Evolutionary conservation across 2,113 vertebrate genomes (phyloP).

Genomic region (Holacanthus passer): DNA sequence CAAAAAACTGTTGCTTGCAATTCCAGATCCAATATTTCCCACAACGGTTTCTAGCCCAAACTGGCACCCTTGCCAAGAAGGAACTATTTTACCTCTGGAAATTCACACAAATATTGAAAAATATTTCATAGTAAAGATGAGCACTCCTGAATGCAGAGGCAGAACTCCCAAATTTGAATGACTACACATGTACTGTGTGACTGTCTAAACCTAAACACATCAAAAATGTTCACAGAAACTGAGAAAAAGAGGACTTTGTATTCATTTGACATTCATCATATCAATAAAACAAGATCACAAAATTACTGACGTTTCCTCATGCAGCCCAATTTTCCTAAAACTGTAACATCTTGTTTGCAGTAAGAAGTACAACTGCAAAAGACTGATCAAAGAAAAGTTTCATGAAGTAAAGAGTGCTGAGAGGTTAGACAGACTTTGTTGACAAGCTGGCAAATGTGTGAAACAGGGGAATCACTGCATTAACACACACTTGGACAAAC

Average conservation of each 20-base stretch:
- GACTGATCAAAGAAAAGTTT: slow-evolving; percentile 45
- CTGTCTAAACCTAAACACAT: not conserved
- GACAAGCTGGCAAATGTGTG: slow-evolving; percentile 66
- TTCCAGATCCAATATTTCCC: not conserved
- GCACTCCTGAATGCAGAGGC: not conserved
- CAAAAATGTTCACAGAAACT: no score
- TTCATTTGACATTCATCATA: not conserved
- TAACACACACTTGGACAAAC: slow-evolving; percentile 67
- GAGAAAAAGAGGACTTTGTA: no score
- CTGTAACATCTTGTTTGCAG: not conserved
- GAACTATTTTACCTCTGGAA: not conserved
- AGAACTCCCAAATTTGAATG: not conserved
- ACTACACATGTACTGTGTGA: not conserved
- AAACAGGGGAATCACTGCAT: slow-evolving; percentile 72
- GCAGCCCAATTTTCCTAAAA: not conserved
- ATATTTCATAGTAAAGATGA: not conserved
- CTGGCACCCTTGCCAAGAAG: not conserved
- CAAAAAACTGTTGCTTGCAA: not conserved
- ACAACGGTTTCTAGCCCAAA: not conserved
- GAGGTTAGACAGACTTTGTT: slow-evolving; percentile 54
- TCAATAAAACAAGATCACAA: not conserved
- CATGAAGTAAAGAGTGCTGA: slow-evolving; percentile 27
- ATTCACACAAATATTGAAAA: not conserved
- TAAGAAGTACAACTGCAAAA: not conserved
- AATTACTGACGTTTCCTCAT: not conserved